Percentiles rank a stretch among this genome's conserved stretches.
phyloP scores from a whole-genome alignment of 2,797 vertebrate genomes.

The Champsocephalus gunnari region DNA sequence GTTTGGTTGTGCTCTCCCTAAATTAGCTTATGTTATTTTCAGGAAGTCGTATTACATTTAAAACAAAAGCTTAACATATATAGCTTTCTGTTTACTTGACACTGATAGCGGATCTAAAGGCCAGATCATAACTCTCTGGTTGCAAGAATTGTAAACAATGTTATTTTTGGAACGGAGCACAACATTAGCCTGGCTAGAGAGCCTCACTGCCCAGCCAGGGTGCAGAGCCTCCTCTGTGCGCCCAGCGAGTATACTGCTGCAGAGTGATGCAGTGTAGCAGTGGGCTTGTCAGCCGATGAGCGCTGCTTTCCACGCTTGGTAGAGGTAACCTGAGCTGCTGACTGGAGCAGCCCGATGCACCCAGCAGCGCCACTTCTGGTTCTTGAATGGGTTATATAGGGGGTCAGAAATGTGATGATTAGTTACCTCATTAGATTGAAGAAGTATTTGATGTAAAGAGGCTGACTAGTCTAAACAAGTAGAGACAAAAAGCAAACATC shows the following conservation, averaged over 20 bases:
- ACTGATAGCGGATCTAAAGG: conserved; percentile 37
- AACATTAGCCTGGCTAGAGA: conserved; percentile 51
- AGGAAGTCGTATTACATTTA: background rate
- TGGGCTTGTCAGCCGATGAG: conserved; percentile 64
- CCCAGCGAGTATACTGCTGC: conserved; percentile 71
- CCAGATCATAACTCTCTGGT: conserved; percentile 27
- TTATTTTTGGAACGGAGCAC: conserved; percentile 69
- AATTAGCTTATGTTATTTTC: background rate
- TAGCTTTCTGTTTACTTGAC: conserved; percentile 18
- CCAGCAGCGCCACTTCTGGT: background rate
- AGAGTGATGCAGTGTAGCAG: conserved; percentile 82
- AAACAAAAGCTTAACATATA: conserved; percentile 7
- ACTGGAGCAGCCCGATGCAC: conserved; percentile 61
- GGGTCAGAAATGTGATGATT: conserved; percentile 34
- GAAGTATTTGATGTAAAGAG: background rate
- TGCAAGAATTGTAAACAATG: conserved; percentile 42
- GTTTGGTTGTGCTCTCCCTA: background rate
- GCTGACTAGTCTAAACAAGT: background rate
- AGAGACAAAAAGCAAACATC: conserved; percentile 6
- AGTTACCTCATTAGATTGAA: conserved; percentile 3
- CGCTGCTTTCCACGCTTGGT: conserved; percentile 56
- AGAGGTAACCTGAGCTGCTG: conserved; percentile 73
- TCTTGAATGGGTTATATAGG: conserved; percentile 28
- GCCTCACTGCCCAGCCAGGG: conserved; percentile 61
- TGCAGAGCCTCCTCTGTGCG: conserved; percentile 63